These are phyloP conservation scores for Drosophila hydei DNA, from an alignment of 1,140 invertebrate genomes.

Conservation along the genomic window DNA sequence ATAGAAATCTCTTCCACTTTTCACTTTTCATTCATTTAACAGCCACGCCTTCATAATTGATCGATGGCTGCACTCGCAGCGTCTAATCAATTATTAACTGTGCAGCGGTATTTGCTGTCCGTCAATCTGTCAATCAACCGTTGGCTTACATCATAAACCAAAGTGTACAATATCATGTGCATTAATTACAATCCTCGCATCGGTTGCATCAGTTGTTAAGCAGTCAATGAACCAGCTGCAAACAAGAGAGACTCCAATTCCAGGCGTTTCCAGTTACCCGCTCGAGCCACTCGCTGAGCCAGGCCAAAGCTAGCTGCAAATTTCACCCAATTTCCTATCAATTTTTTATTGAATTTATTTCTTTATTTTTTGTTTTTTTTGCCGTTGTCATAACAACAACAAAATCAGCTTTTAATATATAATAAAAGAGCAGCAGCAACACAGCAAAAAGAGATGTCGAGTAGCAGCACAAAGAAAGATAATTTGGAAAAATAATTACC, in stretches of 20 bases:
- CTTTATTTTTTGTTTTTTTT: slow-evolving; percentile 1
- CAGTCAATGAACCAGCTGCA: slow-evolving; percentile 64
- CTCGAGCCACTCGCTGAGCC: slow-evolving; percentile 1
- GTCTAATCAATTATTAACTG: slow-evolving; percentile 72
- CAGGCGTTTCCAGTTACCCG: slow-evolving; percentile 12
- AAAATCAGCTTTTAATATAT: slow-evolving; percentile 67
- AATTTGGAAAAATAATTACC: background rate
- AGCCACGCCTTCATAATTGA: slow-evolving; percentile 52
- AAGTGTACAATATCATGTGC: slow-evolving; percentile 59
- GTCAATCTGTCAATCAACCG: slow-evolving; percentile 47
- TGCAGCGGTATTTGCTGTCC: slow-evolving; percentile 53
- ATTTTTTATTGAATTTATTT: slow-evolving; percentile 46
- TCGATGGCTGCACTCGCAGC: slow-evolving; percentile 50
- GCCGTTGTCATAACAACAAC: slow-evolving; percentile 61
- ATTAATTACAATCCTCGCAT: slow-evolving; percentile 61
- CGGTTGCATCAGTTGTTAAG: slow-evolving; percentile 63
- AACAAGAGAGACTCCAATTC: background rate
- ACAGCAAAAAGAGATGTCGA: slow-evolving; percentile 13
- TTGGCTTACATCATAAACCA: slow-evolving; percentile 62
- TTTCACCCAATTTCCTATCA: slow-evolving; percentile 75
- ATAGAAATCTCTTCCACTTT: slow-evolving; percentile 53
- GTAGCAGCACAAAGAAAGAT: slow-evolving; percentile 22
- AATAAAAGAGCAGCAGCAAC: slow-evolving; percentile 35
- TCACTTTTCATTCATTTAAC: slow-evolving; percentile 66
- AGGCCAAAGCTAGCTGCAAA: slow-evolving; percentile 21